Percentiles rank a stretch among this genome's conserved stretches.
Evolutionary conservation across 2,113 vertebrate genomes (phyloP).

Genomic region (Festucalex cinctus): DNA sequence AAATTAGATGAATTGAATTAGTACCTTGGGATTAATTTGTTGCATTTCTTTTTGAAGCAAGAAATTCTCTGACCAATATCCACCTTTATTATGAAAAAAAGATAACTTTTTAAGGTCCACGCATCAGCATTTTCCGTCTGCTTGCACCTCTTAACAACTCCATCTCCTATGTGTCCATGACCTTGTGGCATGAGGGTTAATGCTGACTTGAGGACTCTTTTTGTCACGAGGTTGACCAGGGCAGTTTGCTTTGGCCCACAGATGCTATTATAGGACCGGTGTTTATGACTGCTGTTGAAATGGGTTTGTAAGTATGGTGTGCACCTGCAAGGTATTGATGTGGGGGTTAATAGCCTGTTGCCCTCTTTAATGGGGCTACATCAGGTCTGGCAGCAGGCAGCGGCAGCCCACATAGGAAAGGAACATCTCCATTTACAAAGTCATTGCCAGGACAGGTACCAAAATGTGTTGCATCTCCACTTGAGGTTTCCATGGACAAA

Average conservation of each 20-base stretch:
- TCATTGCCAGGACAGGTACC: constrained; percentile 19
- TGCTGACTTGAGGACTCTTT: constrained; percentile 56
- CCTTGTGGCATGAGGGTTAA: constrained; percentile 46
- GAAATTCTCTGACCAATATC: constrained; percentile 26
- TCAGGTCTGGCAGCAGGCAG: constrained; percentile 49
- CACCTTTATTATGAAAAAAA: constrained; percentile 40
- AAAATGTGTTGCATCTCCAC: constrained; percentile 19
- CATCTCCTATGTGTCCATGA: constrained; percentile 33
- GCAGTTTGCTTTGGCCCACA: constrained; percentile 31
- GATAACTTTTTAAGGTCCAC: constrained; percentile 17
- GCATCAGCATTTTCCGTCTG: constrained; percentile 41
- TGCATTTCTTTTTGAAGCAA: constrained; percentile 42
- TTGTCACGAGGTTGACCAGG: constrained; percentile 41
- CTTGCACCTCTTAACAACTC: constrained; percentile 27
- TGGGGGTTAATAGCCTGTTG: constrained; percentile 73
- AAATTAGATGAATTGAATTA: constrained; percentile 54
- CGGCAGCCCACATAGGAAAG: constrained; percentile 35
- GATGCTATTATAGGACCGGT: constrained; percentile 61
- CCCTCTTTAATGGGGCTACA: constrained; percentile 71
- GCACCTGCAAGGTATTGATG: constrained; percentile 64
- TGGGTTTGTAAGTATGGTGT: constrained; percentile 62
- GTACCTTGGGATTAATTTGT: constrained; percentile 42
- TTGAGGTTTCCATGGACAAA: constrained; percentile 8
- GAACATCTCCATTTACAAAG: constrained; percentile 46
- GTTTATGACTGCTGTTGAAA: constrained; percentile 63